Conservation (phyloP, 1,140 invertebrate genomes). For the Drosophila sproati region DNA sequence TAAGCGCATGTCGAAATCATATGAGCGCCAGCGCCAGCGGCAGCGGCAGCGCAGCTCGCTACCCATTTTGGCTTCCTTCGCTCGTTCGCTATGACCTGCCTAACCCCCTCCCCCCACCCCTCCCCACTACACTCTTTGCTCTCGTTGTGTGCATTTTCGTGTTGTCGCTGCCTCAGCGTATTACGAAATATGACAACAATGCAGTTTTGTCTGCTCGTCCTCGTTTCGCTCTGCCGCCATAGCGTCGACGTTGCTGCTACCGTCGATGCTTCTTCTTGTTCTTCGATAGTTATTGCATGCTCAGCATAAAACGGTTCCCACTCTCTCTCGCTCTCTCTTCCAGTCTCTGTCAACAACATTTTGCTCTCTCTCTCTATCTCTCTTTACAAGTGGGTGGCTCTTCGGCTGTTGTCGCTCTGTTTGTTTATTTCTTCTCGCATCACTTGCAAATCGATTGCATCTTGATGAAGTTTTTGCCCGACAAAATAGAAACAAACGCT, state of each 20-base stretch:
- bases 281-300: slow-evolving; percentile 43
- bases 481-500: slow-evolving; percentile 20
- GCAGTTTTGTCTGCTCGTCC: slow-evolving; percentile 75
- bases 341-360: background rate
- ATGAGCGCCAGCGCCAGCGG: slow-evolving; percentile 15
- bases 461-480: slow-evolving; percentile 59
- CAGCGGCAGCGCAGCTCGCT: slow-evolving; percentile 30
- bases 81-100: slow-evolving; percentile 53
- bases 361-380: slow-evolving; percentile 27
- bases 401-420: slow-evolving; percentile 33
- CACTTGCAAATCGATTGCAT: slow-evolving; percentile 78
- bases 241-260: slow-evolving; percentile 28
- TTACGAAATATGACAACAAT: slow-evolving; percentile 84
- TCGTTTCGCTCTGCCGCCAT: slow-evolving; percentile 70
- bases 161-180: slow-evolving; percentile 70
- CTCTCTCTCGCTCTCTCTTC: slow-evolving; percentile 22
- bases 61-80: slow-evolving; percentile 52
- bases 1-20: slow-evolving; percentile 71
- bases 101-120: background rate
- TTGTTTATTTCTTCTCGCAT: slow-evolving; percentile 61
- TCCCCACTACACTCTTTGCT: background rate
- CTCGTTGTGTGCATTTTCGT: slow-evolving; percentile 33
- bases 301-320: slow-evolving; percentile 55
- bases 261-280: slow-evolving; percentile 24
- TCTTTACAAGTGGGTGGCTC: slow-evolving; percentile 61